These are phyloP conservation scores for Amyelois transitella DNA, from an alignment of 1,140 invertebrate species.

Conservation along the genomic window DNA sequence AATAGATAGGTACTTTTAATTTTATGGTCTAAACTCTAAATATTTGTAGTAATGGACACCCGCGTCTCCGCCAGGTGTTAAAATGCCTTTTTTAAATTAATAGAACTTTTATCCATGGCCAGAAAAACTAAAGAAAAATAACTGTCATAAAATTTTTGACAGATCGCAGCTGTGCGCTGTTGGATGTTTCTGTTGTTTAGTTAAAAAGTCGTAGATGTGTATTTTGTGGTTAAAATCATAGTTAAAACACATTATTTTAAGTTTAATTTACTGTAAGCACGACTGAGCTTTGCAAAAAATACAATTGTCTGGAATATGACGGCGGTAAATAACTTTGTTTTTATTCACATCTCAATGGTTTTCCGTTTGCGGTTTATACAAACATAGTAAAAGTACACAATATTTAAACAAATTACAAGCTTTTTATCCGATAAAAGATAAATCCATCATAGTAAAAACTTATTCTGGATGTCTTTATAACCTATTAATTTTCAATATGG, in stretches of 20 bases:
- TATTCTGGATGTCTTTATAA: conserved; percentile 16
- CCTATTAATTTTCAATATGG: conserved; percentile 58
- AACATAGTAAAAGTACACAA: background rate
- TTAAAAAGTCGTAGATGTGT: conserved; percentile 24
- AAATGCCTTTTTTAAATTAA: too few relatives aligned
- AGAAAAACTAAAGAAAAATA: background rate
- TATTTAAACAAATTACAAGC: background rate
- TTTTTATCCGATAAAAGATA: too few relatives aligned
- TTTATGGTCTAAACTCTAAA: too few relatives aligned
- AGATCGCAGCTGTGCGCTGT: conserved; percentile 54
- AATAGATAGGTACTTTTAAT: too few relatives aligned
- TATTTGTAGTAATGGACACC: too few relatives aligned
- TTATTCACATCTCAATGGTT: background rate
- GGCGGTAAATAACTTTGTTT: conserved; percentile 32
- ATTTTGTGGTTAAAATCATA: conserved; percentile 8
- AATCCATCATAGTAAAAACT: too few relatives aligned
- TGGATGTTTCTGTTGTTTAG: conserved; percentile 41
- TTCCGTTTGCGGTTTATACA: background rate
- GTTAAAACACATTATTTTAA: background rate
- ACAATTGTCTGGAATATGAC: conserved; percentile 31
- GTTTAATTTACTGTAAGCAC: background rate
- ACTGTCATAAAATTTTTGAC: conserved; percentile 36
- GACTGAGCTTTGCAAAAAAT: background rate
- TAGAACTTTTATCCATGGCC: background rate
- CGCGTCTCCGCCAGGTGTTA: too few relatives aligned